phyloP scores from a whole-genome alignment of 2,888 invertebrate genomes.

The Caenorhabditis panamensis region DNA sequence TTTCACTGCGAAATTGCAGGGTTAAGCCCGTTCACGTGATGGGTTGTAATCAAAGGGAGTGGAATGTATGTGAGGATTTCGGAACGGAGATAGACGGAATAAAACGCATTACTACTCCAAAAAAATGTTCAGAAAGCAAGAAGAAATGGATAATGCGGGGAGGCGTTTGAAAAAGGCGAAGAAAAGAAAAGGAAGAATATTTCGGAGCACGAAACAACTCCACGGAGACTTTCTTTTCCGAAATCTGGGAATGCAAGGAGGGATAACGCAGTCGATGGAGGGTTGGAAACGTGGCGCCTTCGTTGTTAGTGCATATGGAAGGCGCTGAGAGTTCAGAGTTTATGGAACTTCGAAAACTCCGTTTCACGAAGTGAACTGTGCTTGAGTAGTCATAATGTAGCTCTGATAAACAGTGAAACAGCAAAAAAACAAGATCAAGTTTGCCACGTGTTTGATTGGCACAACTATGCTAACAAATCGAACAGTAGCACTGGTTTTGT shows the following conservation, averaged over 20 bases:
- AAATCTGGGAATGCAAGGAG: conserved; percentile 33
- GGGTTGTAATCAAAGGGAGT: neutral
- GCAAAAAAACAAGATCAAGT: too few relatives aligned
- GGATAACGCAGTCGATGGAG: conserved; percentile 32
- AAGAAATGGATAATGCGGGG: neutral
- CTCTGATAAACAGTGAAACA: too few relatives aligned
- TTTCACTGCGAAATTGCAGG: neutral
- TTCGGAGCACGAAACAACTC: conserved; percentile 35
- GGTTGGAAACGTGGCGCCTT: neutral
- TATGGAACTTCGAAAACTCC: neutral
- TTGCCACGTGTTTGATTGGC: too few relatives aligned
- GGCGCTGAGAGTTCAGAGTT: neutral
- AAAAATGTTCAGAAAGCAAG: neutral
- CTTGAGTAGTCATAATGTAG: too few relatives aligned
- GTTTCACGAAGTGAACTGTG: too few relatives aligned
- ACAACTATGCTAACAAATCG: too few relatives aligned
- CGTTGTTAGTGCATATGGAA: conserved; percentile 5
- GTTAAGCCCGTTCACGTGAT: conserved; percentile 2
- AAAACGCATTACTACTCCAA: neutral
- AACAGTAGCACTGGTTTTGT: too few relatives aligned
- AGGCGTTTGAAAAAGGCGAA: neutral
- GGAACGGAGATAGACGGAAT: neutral
- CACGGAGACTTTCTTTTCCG: conserved; percentile 29
- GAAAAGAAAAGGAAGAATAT: conserved; percentile 30
- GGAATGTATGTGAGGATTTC: neutral